Evolutionary conservation across 2,113 vertebrate genomes (phyloP).

Genomic region (Motacilla alba): DNA sequence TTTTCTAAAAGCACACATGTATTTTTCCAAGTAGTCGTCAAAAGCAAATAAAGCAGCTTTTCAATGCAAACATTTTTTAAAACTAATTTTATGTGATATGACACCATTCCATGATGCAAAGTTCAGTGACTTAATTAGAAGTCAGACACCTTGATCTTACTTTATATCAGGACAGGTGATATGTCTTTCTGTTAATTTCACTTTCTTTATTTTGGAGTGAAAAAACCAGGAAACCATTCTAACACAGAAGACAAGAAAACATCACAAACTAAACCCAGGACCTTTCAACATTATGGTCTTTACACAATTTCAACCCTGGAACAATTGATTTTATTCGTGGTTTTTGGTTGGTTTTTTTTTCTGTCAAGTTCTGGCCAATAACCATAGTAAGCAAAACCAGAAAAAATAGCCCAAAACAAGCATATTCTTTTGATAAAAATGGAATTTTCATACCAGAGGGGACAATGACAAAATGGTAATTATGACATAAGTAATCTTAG

Average conservation of each 20-base stretch:
- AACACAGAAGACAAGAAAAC: not conserved
- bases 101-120: accelerated
- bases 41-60: not conserved
- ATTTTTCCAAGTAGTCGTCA: not conserved
- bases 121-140: not conserved
- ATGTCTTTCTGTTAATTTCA: not conserved
- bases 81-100: not conserved
- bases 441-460: not conserved
- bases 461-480: not conserved
- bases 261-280: not conserved
- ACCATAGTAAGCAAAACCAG: not conserved
- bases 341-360: not conserved
- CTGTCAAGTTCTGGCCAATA: not conserved
- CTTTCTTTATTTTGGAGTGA: not conserved
- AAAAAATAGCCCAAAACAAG: not conserved
- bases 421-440: not conserved
- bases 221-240: not conserved
- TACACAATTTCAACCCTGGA: not conserved
- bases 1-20: not conserved
- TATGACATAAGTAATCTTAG: not conserved
- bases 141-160: not conserved
- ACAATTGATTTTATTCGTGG: not conserved
- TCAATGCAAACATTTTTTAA: not conserved
- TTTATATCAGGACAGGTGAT: not conserved
- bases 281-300: not conserved